Evolutionary conservation across 1,140 invertebrate species (phyloP).

Genomic region (Drosophila sturtevanti): DNA sequence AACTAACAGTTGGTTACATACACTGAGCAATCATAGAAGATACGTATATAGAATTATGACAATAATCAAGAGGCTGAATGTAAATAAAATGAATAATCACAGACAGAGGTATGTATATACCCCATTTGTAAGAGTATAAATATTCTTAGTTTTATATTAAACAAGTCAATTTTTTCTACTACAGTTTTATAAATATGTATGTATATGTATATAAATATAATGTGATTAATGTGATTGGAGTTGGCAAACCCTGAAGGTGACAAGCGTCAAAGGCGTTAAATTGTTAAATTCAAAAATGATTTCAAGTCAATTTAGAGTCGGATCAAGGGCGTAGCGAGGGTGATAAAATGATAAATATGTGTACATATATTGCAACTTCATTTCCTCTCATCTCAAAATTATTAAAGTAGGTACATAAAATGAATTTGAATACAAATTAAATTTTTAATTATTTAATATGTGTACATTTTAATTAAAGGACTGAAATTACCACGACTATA

Average conservation of each 20-base stretch:
- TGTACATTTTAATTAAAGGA: not conserved
- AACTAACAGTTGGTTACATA: not conserved
- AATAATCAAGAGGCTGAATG: no score
- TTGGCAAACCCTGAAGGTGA: slow-evolving; percentile 46
- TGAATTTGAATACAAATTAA: no score
- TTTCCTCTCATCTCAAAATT: no score
- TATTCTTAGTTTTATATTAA: slow-evolving; percentile 35
- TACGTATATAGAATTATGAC: no score
- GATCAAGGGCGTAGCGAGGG: not conserved
- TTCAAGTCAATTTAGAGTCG: not conserved
- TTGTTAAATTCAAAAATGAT: slow-evolving; percentile 53
- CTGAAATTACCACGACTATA: not conserved
- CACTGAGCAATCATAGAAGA: not conserved
- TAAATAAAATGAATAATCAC: no score
- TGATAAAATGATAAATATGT: not conserved
- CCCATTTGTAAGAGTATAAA: not conserved
- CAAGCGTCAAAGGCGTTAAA: slow-evolving; percentile 64
- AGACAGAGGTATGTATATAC: no score
- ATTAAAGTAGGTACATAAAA: no score
- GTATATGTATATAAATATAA: not conserved
- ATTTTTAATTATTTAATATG: not conserved
- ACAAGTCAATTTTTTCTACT: slow-evolving; percentile 47
- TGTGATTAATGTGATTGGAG: slow-evolving; percentile 45
- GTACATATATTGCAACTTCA: no score
- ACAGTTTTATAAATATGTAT: not conserved